These are phyloP conservation scores for Tolypeutes matacus DNA, from an alignment of 2,797 vertebrate genomes.

Conservation along the genomic window DNA sequence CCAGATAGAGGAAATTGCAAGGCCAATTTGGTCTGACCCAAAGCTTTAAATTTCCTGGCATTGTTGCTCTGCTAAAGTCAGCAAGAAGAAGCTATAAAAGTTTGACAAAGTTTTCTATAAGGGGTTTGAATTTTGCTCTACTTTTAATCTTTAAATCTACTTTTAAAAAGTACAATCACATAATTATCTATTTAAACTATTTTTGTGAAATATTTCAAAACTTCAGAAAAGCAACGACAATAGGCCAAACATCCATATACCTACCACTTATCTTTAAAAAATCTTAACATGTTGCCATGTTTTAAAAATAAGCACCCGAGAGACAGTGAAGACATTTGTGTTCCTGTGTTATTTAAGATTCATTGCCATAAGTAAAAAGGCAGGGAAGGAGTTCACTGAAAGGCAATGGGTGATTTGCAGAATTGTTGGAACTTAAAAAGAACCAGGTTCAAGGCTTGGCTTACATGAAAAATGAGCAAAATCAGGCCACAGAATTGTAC, in stretches of 20 bases:
- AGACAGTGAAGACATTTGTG: neutral
- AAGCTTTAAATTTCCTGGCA: neutral
- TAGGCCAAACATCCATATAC: neutral
- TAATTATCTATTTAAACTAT: neutral
- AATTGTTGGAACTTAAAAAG: neutral
- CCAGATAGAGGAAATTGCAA: neutral
- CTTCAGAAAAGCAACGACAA: neutral
- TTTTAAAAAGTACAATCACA: neutral
- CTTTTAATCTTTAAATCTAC: neutral
- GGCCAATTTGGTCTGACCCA: neutral
- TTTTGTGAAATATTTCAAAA: neutral
- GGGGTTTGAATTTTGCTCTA: neutral
- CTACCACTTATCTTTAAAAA: neutral
- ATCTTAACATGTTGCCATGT: neutral
- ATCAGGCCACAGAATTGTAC: neutral
- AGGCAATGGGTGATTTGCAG: neutral
- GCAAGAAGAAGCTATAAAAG: neutral
- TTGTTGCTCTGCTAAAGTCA: neutral
- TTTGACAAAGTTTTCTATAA: neutral
- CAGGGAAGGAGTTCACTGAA: neutral
- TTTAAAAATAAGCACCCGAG: conserved; percentile 6
- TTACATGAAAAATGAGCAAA: neutral
- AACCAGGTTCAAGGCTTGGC: neutral
- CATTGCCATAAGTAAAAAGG: neutral
- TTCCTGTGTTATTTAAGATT: neutral